Percentiles rank a stretch among this genome's conserved stretches.
Conservation (phyloP, 92 coral and sea anemone species). For the Bergia sp. region DNA sequence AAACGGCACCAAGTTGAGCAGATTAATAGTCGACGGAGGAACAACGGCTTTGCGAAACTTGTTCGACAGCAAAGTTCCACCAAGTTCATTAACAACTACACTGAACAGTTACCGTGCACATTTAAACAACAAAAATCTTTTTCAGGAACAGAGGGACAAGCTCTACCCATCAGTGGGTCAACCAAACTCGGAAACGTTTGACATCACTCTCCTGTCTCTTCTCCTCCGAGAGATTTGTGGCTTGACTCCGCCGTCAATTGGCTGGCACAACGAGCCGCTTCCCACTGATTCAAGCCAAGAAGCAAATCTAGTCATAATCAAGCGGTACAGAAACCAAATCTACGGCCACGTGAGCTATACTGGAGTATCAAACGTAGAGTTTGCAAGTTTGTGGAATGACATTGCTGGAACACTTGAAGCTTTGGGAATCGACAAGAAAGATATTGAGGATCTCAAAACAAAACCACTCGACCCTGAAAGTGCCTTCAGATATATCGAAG, state of each 20-base stretch:
- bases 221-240: constrained; percentile 37
- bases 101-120: background rate
- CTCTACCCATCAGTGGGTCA: constrained; percentile 12
- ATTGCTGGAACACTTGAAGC: background rate
- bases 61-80: background rate
- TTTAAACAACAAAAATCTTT: background rate
- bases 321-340: background rate
- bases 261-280: constrained; percentile 9
- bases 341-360: background rate
- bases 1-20: background rate
- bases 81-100: background rate
- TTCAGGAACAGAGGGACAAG: constrained; percentile 22
- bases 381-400: background rate
- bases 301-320: constrained; percentile 23
- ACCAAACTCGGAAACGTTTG: constrained; percentile 28
- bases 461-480: background rate
- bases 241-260: constrained; percentile 9
- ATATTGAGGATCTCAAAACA: background rate
- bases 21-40: background rate
- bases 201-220: constrained; percentile 24
- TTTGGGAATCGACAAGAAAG: background rate
- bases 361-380: background rate
- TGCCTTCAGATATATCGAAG: background rate
- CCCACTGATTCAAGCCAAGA: constrained; percentile 8
- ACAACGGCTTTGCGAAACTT: background rate